phyloP scores from a whole-genome alignment of 2,113 vertebrate genomes.

The Tyrannus savana region DNA sequence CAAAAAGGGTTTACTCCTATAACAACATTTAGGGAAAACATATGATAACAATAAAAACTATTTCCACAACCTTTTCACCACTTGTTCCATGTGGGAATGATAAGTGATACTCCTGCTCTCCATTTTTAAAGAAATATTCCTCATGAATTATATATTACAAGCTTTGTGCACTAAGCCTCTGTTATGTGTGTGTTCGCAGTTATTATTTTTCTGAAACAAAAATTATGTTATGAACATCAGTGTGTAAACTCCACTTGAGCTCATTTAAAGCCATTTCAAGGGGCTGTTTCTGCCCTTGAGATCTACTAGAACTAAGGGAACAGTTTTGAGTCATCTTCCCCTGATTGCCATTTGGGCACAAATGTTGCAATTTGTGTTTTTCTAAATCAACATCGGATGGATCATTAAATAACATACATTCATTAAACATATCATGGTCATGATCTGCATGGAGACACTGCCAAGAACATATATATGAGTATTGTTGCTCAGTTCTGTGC shows the following conservation, averaged over 20 bases:
- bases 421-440: background rate
- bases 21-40: conserved; percentile 68
- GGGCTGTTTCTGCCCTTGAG: background rate
- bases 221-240: conserved; percentile 16
- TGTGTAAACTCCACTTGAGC: conserved; percentile 4
- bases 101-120: conserved; percentile 60
- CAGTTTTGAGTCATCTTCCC: conserved; percentile 20
- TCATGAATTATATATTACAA: conserved; percentile 65
- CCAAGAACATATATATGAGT: conserved; percentile 24
- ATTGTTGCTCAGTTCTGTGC: conserved; percentile 11
- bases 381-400: conserved; percentile 43
- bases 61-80: conserved; percentile 74
- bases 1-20: conserved; percentile 61
- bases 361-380: conserved; percentile 1
- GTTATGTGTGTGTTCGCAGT: conserved; percentile 24
- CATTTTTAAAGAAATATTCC: conserved; percentile 71
- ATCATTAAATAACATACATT: conserved; percentile 35
- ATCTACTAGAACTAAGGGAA: conserved; percentile 21
- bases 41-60: conserved; percentile 78
- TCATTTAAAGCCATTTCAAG: conserved; percentile 16
- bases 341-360: background rate
- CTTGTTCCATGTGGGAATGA: conserved; percentile 70
- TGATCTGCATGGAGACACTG: conserved; percentile 21
- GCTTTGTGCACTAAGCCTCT: conserved; percentile 48
- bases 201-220: conserved; percentile 29